These are phyloP conservation scores for Paraescarpia echinospica DNA, from an alignment of 1,140 invertebrate species.

Conservation along the genomic window DNA sequence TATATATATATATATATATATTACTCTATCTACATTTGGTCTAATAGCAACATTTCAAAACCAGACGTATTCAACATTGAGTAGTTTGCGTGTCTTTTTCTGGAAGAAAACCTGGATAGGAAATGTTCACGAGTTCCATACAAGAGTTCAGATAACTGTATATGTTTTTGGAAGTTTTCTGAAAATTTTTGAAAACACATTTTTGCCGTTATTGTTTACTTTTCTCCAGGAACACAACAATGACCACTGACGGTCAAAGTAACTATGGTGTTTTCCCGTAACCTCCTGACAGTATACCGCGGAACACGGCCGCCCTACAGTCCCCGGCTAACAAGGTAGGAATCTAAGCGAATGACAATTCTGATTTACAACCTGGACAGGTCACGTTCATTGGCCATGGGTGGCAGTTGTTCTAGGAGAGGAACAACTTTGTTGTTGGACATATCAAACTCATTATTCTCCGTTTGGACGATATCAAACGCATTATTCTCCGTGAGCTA, in stretches of 20 bases:
- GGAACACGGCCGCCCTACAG: too few relatives aligned
- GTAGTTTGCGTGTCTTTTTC: neutral
- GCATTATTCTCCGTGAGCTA: neutral
- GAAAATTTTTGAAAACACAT: too few relatives aligned
- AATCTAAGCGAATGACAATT: neutral
- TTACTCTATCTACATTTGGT: too few relatives aligned
- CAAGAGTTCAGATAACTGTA: neutral
- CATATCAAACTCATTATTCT: neutral
- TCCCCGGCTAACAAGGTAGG: neutral
- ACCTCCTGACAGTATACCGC: too few relatives aligned
- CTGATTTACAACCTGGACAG: neutral
- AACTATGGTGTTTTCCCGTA: too few relatives aligned
- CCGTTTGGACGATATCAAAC: neutral
- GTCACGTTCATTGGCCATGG: neutral
- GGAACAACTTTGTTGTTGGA: neutral
- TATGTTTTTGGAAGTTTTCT: too few relatives aligned
- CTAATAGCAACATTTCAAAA: neutral
- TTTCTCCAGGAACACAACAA: too few relatives aligned
- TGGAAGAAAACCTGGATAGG: neutral
- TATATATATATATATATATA: too few relatives aligned
- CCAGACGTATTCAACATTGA: neutral
- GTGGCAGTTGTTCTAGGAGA: neutral
- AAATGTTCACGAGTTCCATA: neutral
- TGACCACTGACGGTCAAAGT: too few relatives aligned
- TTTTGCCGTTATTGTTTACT: too few relatives aligned